A percentile compares a stretch with the other conserved stretches of the same genome.
These are phyloP conservation scores for Cotesia chilonis DNA, from an alignment of 1,140 invertebrate species.

Conservation along the genomic window DNA sequence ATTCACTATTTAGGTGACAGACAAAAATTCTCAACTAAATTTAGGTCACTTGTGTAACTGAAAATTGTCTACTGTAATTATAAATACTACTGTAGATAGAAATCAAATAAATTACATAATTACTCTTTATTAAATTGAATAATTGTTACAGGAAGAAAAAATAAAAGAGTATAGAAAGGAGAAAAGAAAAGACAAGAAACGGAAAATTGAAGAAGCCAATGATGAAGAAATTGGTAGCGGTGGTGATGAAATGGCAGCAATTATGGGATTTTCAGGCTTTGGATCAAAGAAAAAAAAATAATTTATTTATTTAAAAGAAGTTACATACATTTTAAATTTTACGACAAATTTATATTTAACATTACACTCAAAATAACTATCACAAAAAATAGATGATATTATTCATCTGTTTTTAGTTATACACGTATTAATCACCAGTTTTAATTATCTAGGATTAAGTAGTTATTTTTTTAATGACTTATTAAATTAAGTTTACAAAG, in stretches of 20 bases:
- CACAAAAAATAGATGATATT: no score
- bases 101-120: no score
- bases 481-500: no score
- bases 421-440: no score
- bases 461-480: no score
- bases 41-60: no score
- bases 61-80: background rate
- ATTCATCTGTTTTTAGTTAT: no score
- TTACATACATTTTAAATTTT: background rate
- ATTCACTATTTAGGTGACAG: background rate
- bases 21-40: no score
- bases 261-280: constrained; percentile 99
- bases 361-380: no score
- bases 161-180: constrained; percentile 92
- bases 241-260: constrained; percentile 85
- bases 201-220: constrained; percentile 82
- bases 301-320: constrained; percentile 1
- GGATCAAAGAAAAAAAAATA: constrained; percentile 84
- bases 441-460: no score
- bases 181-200: constrained; percentile 88
- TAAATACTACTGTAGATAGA: background rate
- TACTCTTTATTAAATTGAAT: background rate
- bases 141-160: constrained; percentile 80
- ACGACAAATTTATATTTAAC: no score
- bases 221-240: constrained; percentile 69